phyloP scores from a whole-genome alignment of 2,113 vertebrate species.

The Triplophysa dalaica region DNA sequence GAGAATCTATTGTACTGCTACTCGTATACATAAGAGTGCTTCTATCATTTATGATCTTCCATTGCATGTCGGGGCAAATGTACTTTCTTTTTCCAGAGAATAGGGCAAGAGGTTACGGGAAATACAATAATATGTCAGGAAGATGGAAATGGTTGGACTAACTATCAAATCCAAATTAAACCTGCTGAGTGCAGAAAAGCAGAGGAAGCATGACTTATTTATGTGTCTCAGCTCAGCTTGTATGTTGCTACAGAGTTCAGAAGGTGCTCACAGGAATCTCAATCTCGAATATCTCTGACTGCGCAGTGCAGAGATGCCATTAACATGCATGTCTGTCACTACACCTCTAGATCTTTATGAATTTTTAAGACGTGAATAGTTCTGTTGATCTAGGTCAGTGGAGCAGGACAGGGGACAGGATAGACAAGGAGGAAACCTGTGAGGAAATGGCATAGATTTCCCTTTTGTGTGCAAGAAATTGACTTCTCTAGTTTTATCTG shows the following conservation, averaged over 20 bases:
- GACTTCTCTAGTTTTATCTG: too few species aligned
- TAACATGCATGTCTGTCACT: constrained; percentile 19
- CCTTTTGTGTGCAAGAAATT: background rate
- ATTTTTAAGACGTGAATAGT: constrained; percentile 36
- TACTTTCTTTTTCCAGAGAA: background rate
- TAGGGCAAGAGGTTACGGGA: background rate
- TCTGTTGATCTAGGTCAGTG: constrained; percentile 42
- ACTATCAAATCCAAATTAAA: constrained; percentile 36
- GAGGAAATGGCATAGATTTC: background rate
- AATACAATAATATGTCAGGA: background rate
- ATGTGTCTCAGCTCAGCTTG: constrained; percentile 27
- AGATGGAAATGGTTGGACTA: constrained; percentile 10
- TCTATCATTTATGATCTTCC: too few species aligned
- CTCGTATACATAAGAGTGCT: too few species aligned
- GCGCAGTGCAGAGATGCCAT: constrained; percentile 24
- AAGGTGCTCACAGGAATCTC: constrained; percentile 21
- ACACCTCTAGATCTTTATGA: constrained; percentile 32
- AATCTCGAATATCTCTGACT: constrained; percentile 49
- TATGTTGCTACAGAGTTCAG: constrained; percentile 38
- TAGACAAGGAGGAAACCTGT: constrained; percentile 12
- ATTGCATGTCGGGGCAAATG: too few species aligned
- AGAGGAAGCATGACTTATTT: constrained; percentile 37
- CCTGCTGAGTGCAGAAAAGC: constrained; percentile 27
- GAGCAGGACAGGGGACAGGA: constrained; percentile 34
- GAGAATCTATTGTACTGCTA: too few species aligned